phyloP scores from a whole-genome alignment of 2,113 vertebrate species.

The Laticauda laticaudata region DNA sequence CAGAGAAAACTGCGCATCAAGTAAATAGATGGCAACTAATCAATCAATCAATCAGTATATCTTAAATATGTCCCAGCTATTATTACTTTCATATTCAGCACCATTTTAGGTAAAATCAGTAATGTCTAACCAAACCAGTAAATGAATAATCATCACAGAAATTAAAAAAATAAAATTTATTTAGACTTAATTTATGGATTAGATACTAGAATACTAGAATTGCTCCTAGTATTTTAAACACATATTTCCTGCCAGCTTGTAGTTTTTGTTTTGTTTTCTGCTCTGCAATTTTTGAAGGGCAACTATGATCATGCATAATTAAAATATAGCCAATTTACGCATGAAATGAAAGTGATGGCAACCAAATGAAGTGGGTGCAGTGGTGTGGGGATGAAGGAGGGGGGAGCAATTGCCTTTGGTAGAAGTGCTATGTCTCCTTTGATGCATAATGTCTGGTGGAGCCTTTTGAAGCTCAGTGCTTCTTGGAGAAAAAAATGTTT shows the following conservation, averaged over 20 bases:
- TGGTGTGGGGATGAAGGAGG: not conserved
- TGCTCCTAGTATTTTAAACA: not conserved
- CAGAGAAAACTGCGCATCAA: not conserved
- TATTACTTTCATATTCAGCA: not conserved
- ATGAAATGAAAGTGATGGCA: conserved; percentile 58
- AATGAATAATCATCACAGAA: rapidly evolving
- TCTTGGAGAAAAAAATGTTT: not conserved
- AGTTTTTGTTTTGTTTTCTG: not conserved
- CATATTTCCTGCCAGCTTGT: not conserved
- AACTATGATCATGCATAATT: conserved; percentile 48
- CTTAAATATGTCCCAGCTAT: not conserved
- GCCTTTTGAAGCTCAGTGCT: not conserved
- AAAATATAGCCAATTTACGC: conserved; percentile 63
- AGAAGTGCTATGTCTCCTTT: not conserved
- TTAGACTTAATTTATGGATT: not conserved
- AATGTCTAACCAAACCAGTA: not conserved
- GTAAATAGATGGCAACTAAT: not conserved
- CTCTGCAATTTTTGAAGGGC: conserved; percentile 36
- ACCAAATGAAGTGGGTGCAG: conserved; percentile 51
- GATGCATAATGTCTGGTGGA: conserved; percentile 26
- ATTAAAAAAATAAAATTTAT: not conserved
- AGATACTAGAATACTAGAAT: not conserved
- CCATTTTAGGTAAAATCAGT: conserved; percentile 15
- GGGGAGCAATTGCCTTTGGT: conserved; percentile 33
- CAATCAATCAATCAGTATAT: not conserved